These are phyloP conservation scores for Eristalis intricaria DNA, from an alignment of 2,888 invertebrate genomes.

Conservation along the genomic window DNA sequence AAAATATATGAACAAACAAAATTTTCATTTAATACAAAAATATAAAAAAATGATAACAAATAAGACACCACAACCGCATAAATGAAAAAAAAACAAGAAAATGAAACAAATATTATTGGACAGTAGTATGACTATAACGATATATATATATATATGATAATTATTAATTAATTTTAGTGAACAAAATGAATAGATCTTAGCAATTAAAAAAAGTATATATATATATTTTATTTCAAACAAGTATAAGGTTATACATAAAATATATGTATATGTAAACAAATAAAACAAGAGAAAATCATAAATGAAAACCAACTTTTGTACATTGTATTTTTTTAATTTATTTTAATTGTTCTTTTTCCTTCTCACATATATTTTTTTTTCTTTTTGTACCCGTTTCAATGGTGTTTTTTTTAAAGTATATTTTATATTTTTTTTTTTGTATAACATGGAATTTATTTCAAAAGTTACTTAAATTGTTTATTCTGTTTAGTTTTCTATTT, in stretches of 20 bases:
- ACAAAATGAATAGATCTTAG: constrained; percentile 35
- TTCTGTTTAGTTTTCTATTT: constrained; percentile 27
- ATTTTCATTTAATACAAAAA: background rate
- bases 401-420: constrained; percentile 42
- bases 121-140: constrained; percentile 65
- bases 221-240: constrained; percentile 27
- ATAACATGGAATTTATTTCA: constrained; percentile 61
- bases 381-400: constrained; percentile 19
- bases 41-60: constrained; percentile 43
- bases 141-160: constrained; percentile 41
- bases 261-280: constrained; percentile 32
- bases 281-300: background rate
- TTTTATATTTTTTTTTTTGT: constrained; percentile 54
- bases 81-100: background rate
- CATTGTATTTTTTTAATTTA: constrained; percentile 66
- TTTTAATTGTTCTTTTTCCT: constrained; percentile 42
- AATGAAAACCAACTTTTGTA: constrained; percentile 52
- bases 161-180: constrained; percentile 57
- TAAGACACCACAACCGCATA: constrained; percentile 59
- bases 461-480: constrained; percentile 63
- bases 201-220: background rate
- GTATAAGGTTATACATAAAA: constrained; percentile 31
- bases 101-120: constrained; percentile 46
- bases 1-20: constrained; percentile 47
- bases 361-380: constrained; percentile 34